phyloP scores from a whole-genome alignment of 2,888 invertebrate species.

The Apamea monoglypha region DNA sequence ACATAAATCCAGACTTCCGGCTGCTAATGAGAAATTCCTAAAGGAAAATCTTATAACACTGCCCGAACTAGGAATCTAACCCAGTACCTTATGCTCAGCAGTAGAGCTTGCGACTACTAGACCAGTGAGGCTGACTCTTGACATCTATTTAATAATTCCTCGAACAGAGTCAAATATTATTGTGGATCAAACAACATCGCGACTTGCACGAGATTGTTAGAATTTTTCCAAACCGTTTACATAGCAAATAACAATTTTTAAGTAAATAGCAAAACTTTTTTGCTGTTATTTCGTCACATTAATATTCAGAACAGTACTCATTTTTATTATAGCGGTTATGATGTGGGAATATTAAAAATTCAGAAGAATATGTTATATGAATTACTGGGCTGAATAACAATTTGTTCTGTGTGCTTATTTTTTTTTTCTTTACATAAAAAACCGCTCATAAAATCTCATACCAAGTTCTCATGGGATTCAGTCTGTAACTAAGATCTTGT shows the following conservation, averaged over 20 bases:
- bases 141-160: not conserved
- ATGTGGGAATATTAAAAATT: slow-evolving; percentile 46
- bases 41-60: no score
- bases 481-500: not conserved
- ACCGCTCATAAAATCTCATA: not conserved
- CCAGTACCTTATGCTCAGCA: not conserved
- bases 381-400: slow-evolving; percentile 37
- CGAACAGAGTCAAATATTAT: not conserved
- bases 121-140: not conserved
- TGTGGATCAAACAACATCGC: not conserved
- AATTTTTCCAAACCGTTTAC: not conserved
- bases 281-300: slow-evolving; percentile 13
- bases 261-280: slow-evolving; percentile 16
- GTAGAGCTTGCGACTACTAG: not conserved
- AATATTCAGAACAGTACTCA: slow-evolving; percentile 34
- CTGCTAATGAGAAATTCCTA: not conserved
- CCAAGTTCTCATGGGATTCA: not conserved
- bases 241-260: slow-evolving; percentile 4
- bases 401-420: slow-evolving; percentile 15
- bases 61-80: not conserved
- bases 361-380: slow-evolving; percentile 25
- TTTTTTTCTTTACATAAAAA: not conserved
- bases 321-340: slow-evolving; percentile 40
- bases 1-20: not conserved
- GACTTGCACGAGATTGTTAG: not conserved